A percentile compares a stretch with the other conserved stretches of the same genome.
These are phyloP conservation scores for Centropus unirufus DNA, from an alignment of 2,113 vertebrate species.

Conservation along the genomic window DNA sequence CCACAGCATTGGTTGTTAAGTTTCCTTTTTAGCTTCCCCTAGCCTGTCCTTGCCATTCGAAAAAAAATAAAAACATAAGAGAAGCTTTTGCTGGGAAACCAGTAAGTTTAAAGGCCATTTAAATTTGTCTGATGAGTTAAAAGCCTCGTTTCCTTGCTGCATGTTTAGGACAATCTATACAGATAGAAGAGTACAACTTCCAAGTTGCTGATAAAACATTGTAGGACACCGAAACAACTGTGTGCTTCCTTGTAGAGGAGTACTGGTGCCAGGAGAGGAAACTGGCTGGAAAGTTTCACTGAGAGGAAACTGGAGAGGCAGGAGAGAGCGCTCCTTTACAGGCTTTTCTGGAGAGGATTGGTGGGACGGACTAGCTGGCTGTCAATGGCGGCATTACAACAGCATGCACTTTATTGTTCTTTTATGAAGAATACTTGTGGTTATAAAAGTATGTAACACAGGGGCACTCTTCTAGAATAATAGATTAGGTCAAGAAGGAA, in stretches of 20 bases:
- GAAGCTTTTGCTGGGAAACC: neutral
- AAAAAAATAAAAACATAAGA: neutral
- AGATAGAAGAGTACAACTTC: neutral
- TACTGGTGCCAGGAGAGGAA: neutral
- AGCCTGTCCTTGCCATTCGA: slow-evolving; percentile 8
- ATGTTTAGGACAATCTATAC: neutral
- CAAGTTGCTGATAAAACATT: neutral
- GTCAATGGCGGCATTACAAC: neutral
- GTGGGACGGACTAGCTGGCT: neutral
- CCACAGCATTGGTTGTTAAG: slow-evolving; percentile 6
- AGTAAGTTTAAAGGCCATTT: neutral
- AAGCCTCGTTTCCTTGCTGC: neutral
- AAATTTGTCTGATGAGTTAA: slow-evolving; percentile 2
- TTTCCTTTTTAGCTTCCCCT: slow-evolving; percentile 32
- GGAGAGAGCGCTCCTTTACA: neutral
- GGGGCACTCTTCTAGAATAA: slow-evolving; percentile 18
- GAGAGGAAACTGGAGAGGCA: neutral
- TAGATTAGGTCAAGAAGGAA: slow-evolving; percentile 6
- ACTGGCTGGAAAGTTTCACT: fast-evolving
- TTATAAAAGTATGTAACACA: neutral
- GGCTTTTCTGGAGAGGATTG: neutral
- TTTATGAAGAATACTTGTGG: slow-evolving; percentile 31
- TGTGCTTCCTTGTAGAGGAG: neutral
- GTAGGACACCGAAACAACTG: neutral
- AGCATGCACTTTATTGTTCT: slow-evolving; percentile 34